phyloP scores from a whole-genome alignment of 2,113 vertebrate species.

The Campylorhamphus procurvoides region DNA sequence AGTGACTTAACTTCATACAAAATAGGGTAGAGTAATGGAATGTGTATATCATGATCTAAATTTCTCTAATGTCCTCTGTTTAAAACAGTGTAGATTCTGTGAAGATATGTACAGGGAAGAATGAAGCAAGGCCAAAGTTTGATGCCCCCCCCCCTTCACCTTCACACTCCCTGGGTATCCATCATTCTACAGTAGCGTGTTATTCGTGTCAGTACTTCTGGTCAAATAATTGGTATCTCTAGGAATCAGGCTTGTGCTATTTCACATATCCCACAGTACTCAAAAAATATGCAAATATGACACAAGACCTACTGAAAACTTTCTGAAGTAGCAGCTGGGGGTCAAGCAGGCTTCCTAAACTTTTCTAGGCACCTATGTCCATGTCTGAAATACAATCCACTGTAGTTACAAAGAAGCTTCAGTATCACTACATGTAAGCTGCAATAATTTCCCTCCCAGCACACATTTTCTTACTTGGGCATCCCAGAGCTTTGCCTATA shows the following conservation, averaged over 20 bases:
- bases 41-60: background rate
- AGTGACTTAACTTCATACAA: constrained; percentile 57
- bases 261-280: background rate
- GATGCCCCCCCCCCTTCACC: background rate
- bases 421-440: background rate
- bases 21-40: constrained; percentile 28
- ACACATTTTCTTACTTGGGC: background rate
- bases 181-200: background rate
- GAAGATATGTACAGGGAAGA: background rate
- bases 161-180: background rate
- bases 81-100: background rate
- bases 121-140: background rate
- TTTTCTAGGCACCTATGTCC: background rate
- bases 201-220: background rate
- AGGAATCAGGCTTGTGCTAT: background rate
- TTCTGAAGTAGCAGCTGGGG: background rate
- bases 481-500: background rate
- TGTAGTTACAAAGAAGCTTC: background rate
- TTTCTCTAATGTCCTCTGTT: background rate
- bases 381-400: background rate
- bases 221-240: background rate
- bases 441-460: background rate
- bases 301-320: background rate
- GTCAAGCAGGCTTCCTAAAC: background rate
- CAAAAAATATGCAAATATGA: background rate